Base-by-base conservation (phyloP, 1,140 invertebrate species). In the Melipona quadrifasciata region DNA sequence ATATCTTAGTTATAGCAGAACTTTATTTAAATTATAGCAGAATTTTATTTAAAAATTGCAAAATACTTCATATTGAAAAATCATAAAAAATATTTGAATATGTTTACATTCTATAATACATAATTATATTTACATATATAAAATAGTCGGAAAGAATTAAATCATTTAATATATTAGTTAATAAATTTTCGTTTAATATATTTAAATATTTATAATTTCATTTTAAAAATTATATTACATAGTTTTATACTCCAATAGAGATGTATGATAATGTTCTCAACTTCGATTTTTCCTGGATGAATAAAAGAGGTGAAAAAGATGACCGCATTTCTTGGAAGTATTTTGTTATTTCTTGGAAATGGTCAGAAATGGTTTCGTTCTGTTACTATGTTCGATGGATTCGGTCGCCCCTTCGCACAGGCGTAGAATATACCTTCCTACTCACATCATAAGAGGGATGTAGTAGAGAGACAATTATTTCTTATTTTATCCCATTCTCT, bases 281-380 rank as follows among this genome's bases (percentile, higher is more conserved):
- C 55, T 85, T 78, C 31, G 80, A 87, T 65, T 67, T 14, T 68
- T 61, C 51, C 19, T 58, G 34, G 55, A 47, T 77, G 58, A 34
- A 24, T 21, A 71, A 51, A 61, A 31, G 61, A 21, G 17, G 31
- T 34, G 31, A 57, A 17, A 65, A 17, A 65, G 58, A 74, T 61
- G 65, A 74, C 19, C 17, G 8, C 17, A 17, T 14, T 88, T 88
- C 86, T 51, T 81, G n/a, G 86, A 87, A 88, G 31, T 55, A 31
- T 85, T 87, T 81, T 67, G 53, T 84, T 65, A 77, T 83, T 88
- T 85, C 86, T 67, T 53, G 71, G 86, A 88, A 88, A 75, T 5
- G 61, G 68, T 77, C 47, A 65, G 27, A n/a, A 68, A 27, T 73
- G 39, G 80, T 76, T 87, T 57, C 65, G 24, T 84, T 84, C 55